These are phyloP conservation scores for Nothoprocta perdicaria DNA, from an alignment of 2,113 vertebrate species.

Conservation along the genomic window DNA sequence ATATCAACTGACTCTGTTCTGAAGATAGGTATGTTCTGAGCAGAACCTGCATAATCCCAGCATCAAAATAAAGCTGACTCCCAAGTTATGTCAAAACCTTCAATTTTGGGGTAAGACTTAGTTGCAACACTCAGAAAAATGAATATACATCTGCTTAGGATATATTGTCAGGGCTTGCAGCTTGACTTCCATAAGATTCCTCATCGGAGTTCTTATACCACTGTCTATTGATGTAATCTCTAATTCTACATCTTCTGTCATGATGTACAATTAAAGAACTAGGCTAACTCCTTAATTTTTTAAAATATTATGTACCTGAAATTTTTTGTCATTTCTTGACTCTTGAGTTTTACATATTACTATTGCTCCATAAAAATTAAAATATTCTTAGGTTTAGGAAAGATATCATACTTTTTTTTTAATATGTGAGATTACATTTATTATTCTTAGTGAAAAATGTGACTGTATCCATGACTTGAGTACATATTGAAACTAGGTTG, in stretches of 20 bases:
- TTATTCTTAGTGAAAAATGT: neutral
- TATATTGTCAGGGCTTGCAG: neutral
- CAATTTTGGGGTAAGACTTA: neutral
- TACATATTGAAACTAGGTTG: rapidly evolving
- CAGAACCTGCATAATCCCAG: neutral
- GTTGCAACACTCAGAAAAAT: neutral
- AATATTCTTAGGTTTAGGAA: neutral
- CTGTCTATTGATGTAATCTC: neutral
- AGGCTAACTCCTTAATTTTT: neutral
- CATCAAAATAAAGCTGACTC: neutral
- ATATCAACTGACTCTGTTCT: neutral
- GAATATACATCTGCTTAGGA: neutral
- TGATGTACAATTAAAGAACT: neutral
- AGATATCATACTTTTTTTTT: rapidly evolving
- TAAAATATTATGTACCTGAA: neutral
- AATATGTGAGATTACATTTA: neutral
- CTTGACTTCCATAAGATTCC: neutral
- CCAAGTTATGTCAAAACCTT: rapidly evolving
- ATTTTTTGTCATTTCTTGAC: neutral
- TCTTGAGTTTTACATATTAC: neutral
- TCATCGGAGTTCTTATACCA: neutral
- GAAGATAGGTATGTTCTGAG: neutral
- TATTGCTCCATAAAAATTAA: neutral
- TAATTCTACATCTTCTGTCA: neutral
- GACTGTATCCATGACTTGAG: neutral